A percentile compares a stretch with the other conserved stretches of the same genome.
Evolutionary conservation across 2,113 vertebrate genomes (phyloP).

Genomic region (Balaenoptera acutorostrata): DNA sequence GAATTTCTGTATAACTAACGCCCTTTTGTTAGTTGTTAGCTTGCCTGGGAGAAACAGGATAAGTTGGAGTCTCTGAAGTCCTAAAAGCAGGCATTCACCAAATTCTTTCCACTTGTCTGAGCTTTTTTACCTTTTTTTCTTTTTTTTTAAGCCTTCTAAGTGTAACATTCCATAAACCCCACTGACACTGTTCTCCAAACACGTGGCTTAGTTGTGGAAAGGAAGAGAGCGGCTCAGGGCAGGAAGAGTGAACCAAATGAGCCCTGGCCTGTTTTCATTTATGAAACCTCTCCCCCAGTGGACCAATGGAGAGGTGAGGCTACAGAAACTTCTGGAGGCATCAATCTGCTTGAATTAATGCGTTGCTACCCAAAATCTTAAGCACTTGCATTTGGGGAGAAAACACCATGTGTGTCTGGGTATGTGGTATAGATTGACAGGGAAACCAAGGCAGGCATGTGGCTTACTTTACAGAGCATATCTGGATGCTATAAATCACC

Average conservation of each 20-base stretch:
- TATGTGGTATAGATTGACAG: not conserved
- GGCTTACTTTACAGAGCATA: not conserved
- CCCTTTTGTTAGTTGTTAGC: not conserved
- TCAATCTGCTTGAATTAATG: constrained; percentile 58
- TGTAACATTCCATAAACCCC: constrained; percentile 52
- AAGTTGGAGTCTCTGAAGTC: constrained; percentile 18
- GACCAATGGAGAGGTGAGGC: not conserved
- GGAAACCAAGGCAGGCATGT: constrained; percentile 39
- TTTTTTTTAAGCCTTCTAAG: not conserved
- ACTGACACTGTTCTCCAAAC: constrained; percentile 26
- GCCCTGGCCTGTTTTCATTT: constrained; percentile 68
- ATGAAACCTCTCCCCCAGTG: not conserved
- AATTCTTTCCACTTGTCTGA: constrained; percentile 61
- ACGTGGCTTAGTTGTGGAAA: constrained; percentile 48
- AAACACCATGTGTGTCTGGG: constrained; percentile 35
- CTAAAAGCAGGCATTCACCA: constrained; percentile 52
- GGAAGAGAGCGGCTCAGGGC: not conserved
- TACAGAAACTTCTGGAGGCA: constrained; percentile 15
- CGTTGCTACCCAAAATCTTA: constrained; percentile 34
- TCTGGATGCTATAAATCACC: constrained; percentile 52
- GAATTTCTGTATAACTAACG: not conserved
- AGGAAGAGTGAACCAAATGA: not conserved
- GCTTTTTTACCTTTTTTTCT: constrained; percentile 52
- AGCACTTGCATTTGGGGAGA: not conserved
- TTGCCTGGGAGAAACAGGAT: not conserved